Evolutionary conservation across 2,797 vertebrate genomes (phyloP), one percentile per base, ranked within the genome.

Genomic region (Thaleichthys pacificus): DNA sequence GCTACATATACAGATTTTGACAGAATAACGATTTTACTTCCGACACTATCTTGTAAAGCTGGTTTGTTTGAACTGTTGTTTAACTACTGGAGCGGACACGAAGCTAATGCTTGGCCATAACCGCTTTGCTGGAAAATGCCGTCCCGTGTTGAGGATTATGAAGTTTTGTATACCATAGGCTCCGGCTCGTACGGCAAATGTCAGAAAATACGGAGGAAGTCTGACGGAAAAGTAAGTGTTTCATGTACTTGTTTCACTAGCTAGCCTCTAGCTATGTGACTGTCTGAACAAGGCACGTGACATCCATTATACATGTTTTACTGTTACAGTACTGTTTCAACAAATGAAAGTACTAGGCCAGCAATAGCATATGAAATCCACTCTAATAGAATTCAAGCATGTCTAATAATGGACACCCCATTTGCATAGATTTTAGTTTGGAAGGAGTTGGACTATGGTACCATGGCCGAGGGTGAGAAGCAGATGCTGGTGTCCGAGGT

Each of bases 401-500:
- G 42, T 47, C 42, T 47, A 47, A 47, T 47, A 47, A 47, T 47
- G 9, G 42, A 56, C 51, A n/a, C 19, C 17, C 17, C 4, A 56
- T 56, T 56, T 17, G 69, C 4, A 28, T 54, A 99, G 98, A 79
- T 96, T 58, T 89, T 99, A 0, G 96, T 99, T 61, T 99, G 98
- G 98, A 99, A 99, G 82, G 96, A 98, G 81, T 90, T 99, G 49
- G 96, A 99, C 82, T 99, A 99, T 0, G 97, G 97, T 38, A 88
- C 93, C 11, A 99, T 99, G 97, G 93, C 93, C 0, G 96, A 99
- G 84, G 85, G 86, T 0, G 98, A 99, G 85, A 99, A 98, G 67
- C 96, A 98, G 83, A 99, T 98, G 97, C 90, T 99, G 61, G 97
- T 99, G 76, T 99, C 96, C 0, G 98, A 99, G 84, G 98, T 99